Base-by-base conservation (phyloP, 2,888 invertebrate genomes). In the Sarcophaga subvicina region DNA sequence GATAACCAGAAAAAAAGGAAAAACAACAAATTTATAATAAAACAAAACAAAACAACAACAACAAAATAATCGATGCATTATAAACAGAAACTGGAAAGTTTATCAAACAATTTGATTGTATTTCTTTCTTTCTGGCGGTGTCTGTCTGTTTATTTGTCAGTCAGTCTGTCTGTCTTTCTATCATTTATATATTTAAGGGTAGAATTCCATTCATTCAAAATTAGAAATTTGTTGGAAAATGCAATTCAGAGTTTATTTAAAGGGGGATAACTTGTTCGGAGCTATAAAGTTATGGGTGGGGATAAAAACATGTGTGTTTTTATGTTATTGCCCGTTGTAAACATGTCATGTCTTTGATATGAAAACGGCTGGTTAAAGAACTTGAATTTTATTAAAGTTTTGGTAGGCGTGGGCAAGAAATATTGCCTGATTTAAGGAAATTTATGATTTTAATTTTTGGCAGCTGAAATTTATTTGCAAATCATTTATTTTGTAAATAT, bases 1-100 rank as follows among this genome's bases (percentile, higher is more conserved):
- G 60, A 82, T 79, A 78, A 70, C 17, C 60, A 76, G n/a, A 71
- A 71, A 67, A 73, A 14, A 37, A 12, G 71, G 4, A 47, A 54
- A 49, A 8, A 22, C 22, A 22, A 22, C 22, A 22, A 22, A 22
- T 22, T 22, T 22, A 22, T 22, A 22, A 20, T 20, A 20, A 20
- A 20, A 22, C 22, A 22, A 22, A 22, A 59, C 8, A 14, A 49
- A 27, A 49, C 45, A 71, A 47, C 25, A 0, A 71, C 54, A 72
- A 72, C 49, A 63, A 83, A 86, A 83, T 83, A 86, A 83, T 86
- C 83, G 69, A 83, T 69, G 72, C 63, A 59, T 76, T 62, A 63
- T 69, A 72, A 82, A 86, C 67, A 76, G 67, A 49, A 70, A 62
- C 62, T 20, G 0, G 11, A 62, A 62, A 62, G 62, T n/a, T 20